Evolutionary conservation across 2,888 invertebrate species (phyloP), one percentile per base, ranked within the genome.

Genomic region (Caradrina clavipalpis): DNA sequence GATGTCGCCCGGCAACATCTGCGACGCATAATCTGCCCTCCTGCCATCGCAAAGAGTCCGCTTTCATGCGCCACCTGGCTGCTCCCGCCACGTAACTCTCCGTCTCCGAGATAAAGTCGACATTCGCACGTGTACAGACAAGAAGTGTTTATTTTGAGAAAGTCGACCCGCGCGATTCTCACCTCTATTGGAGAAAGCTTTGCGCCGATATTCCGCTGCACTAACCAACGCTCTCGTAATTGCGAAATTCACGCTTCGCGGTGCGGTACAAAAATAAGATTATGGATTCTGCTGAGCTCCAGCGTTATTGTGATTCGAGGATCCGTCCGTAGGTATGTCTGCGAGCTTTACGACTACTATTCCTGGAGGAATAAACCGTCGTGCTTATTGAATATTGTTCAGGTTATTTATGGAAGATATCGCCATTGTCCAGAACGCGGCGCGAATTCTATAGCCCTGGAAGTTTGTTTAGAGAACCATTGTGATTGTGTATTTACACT

Each of bases 231-330:
- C 86, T 89, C 91, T 91, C 92, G 92, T 95, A 95, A 96, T 96
- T 96, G 95, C 95, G 93, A 95, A 96, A 95, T 95, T 95, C 95
- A 96, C 95, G 96, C 96, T 96, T 91, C 93, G 93, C 88, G 92
- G 95, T 94, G 95, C 95, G 94, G 95, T 95, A 95, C 96, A 95
- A 96, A 95, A 96, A 96, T 96, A 96, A 96, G 96, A 95, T 96
- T 96, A 95, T 96, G 96, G 95, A 96, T 96, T 96, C 96, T 89
- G 93, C 93, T 95, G 95, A 96, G 95, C 91, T 94, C 92, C 91
- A 90, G 91, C 92, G 95, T 94, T 96, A 95, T 96, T 96, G 94
- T 95, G 95, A 96, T 96, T 96, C 95, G 95, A 95, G 95, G 95
- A 96, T 96, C 93, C 95, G 95, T 95, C 95, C 93, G 90, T 94